A percentile compares a stretch with the other conserved stretches of the same genome.
phyloP scores from a whole-genome alignment of 1,140 invertebrate genomes.

The Ceratoteleas bidentatus region DNA sequence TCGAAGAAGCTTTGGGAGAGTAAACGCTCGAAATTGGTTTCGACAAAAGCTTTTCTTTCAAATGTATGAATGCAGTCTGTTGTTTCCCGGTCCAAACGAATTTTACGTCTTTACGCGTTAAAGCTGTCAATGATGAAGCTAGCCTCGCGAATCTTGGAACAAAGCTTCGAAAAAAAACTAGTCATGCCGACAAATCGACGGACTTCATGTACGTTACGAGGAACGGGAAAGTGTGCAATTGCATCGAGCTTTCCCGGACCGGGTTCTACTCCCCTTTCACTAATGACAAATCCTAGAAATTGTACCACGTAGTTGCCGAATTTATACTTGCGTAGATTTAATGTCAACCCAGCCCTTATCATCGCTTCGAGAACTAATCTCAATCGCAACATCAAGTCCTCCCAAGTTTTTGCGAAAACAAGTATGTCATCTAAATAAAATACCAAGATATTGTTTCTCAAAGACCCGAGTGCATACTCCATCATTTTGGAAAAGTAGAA shows the following conservation, averaged over 20 bases:
- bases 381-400: background rate
- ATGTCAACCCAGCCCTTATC: background rate
- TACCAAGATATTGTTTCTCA: conserved; percentile 3
- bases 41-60: too few relatives aligned
- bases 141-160: background rate
- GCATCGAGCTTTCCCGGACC: background rate
- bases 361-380: background rate
- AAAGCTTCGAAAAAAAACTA: background rate
- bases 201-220: background rate
- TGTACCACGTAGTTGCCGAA: background rate
- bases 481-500: conserved; percentile 2
- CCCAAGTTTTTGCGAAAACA: background rate
- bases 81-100: too few relatives aligned
- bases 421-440: conserved; percentile 7
- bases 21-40: too few relatives aligned
- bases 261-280: background rate
- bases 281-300: background rate
- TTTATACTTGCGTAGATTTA: background rate
- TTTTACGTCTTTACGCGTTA: background rate
- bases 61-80: too few relatives aligned
- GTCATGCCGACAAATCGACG: background rate
- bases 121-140: background rate
- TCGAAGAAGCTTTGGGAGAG: too few relatives aligned
- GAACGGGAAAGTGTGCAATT: background rate
- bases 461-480: background rate